Evolutionary conservation across 2,888 invertebrate genomes (phyloP).

Genomic region (Crossocerus cetratus): DNA sequence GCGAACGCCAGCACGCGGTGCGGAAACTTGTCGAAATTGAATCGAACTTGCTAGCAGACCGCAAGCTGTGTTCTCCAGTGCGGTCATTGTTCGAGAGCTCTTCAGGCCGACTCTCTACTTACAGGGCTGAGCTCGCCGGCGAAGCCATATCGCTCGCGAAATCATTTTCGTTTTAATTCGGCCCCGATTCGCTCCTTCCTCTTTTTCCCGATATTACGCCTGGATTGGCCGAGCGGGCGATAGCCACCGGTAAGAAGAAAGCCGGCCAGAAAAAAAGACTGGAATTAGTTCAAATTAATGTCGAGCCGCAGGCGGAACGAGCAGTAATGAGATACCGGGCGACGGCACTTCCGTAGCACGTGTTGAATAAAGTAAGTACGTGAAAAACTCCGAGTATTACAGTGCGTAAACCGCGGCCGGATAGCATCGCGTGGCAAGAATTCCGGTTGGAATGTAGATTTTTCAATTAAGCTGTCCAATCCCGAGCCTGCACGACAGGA

Average conservation of each 20-base stretch:
- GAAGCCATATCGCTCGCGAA: constrained; percentile 7
- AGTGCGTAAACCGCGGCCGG: constrained; percentile 5
- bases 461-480: constrained; percentile 28
- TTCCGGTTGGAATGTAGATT: not conserved
- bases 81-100: constrained; percentile 20
- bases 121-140: constrained; percentile 2
- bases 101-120: not conserved
- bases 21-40: constrained; percentile 49
- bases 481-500: not conserved
- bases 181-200: not conserved
- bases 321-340: not conserved
- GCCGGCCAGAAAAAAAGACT: not conserved
- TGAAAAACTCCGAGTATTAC: not conserved
- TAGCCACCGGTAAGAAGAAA: not conserved
- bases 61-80: constrained; percentile 33
- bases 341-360: not conserved
- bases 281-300: constrained; percentile 1
- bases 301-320: not conserved
- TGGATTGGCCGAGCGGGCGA: not conserved
- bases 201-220: not conserved
- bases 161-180: constrained; percentile 21
- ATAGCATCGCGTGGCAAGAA: constrained; percentile 7
- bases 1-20: constrained; percentile 19
- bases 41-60: constrained; percentile 43
- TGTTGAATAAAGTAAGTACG: not conserved